Evolutionary conservation across 2,797 vertebrate genomes (phyloP), one percentile per base, ranked within the genome.

Genomic region (Fratercula arctica): DNA sequence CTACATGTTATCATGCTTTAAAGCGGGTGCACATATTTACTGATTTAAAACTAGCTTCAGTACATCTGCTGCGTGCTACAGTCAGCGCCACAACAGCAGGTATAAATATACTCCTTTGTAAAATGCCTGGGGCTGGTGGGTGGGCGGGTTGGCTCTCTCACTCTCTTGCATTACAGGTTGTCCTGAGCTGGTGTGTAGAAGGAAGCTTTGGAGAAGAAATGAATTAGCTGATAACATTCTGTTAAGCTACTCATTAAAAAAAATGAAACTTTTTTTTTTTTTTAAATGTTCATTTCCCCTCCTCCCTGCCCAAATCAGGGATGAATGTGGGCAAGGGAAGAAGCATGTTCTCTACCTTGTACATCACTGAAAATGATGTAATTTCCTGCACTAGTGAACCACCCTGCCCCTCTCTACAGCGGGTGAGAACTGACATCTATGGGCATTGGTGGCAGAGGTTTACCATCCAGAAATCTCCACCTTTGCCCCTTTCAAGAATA

Each of bases 21-120:
- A 70, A 88, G 57, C 35, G 24, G 6, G 25, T 39, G 25, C 26
- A 72, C 6, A 0, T 77, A 74, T 67, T 88, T 93, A 33, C 41
- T 72, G 48, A 41, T 86, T 81, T 86, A 72, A 88, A 94, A 68
- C 33, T 45, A 81, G 56, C 64, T 84, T 56, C 54, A 13, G 77
- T 76, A 54, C 81, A 63, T 93, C 76, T 93, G 88, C 75, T 74
- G 79, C 0, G 0, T 14, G 5, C 64, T 85, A 75, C 63, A 79
- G 63, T 66, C 91, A 76, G 67, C 1, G 3, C 84, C 3, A 9
- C 2, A 35, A 63, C 43, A 80, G 90, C 82, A 95, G 68, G 82
- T 91, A 85, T 87, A 89, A 91, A 87, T 82, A 93, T 4, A 76
- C 31, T 73, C 46, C 81, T 91, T 29, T 48, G 73, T 87, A 81